Percentiles rank a stretch among this genome's conserved stretches.
Evolutionary conservation across 2,797 vertebrate genomes (phyloP).

Genomic region (Coracias cyanogaster): DNA sequence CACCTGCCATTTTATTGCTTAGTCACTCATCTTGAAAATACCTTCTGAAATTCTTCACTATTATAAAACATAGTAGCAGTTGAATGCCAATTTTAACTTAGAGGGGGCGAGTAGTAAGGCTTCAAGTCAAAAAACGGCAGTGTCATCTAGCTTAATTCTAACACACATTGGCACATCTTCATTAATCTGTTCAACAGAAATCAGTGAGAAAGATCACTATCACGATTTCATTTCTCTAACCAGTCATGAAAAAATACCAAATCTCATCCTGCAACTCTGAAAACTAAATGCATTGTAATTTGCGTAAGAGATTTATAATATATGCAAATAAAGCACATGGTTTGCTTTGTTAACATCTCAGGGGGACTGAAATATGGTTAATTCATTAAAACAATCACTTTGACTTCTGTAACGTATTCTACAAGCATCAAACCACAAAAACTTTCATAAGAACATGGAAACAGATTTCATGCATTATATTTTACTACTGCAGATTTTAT

Average conservation of each 20-base stretch:
- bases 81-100: background rate
- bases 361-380: background rate
- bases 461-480: constrained; percentile 53
- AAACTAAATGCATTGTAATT: background rate
- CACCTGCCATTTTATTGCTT: background rate
- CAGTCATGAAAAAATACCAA: background rate
- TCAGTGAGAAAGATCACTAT: background rate
- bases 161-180: too few relatives aligned
- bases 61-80: background rate
- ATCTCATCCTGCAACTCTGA: background rate
- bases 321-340: background rate
- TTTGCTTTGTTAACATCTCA: background rate
- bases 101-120: background rate
- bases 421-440: constrained; percentile 46
- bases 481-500: constrained; percentile 51
- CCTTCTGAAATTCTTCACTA: background rate
- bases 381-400: constrained; percentile 16
- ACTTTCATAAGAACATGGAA: constrained; percentile 52
- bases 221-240: background rate
- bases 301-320: background rate
- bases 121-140: background rate
- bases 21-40: background rate
- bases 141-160: background rate
- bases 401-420: constrained; percentile 44
- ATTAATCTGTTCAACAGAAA: background rate